Evolutionary conservation across 2,888 invertebrate genomes (phyloP), one percentile per base, ranked within the genome.

Genomic region (Lochmaea capreae): DNA sequence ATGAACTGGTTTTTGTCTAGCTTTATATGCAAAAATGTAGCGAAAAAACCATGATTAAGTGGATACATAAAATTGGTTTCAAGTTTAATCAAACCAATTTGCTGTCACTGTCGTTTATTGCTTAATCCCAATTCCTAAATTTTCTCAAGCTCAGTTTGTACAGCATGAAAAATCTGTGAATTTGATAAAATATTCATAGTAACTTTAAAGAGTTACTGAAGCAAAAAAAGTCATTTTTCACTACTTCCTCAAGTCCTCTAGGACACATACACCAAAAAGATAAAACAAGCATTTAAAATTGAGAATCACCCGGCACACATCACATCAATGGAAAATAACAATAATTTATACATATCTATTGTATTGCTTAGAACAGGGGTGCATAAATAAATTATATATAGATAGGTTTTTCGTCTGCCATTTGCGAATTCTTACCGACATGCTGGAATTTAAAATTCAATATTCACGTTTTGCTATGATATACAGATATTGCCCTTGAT

Each of bases 371-470:
- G 70, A 66, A 63, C 78, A 79, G 79, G 80, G 79, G 80, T 81
- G 81, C 79, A 81, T 80, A 80, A 79, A 80, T 82, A 82, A 82
- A 81, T 82, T 80, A 80, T 80, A 79, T 79, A 71, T 71, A 65
- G 65, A 71, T 71, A 71, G 69, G 54, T 70, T 54, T 70, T 68
- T 62, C 33, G 8, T 16, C 52, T 22, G 22, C 61, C n/a, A 22
- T 69, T 61, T 61, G 18, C 16, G 46, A 49, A 26, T 52, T 57
- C 63, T 70, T 70, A 63, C 63, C 42, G 33, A n/a, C 52, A 39
- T 42, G 42, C 54, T 18, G 62, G 61, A 61, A 61, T 39, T 61
- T 10, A 39, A 62, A 63, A 54, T 70, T 63, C 63, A 70, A 70
- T 70, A 70, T 70, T 70, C 57, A 70, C 63, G 63, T 62, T 54